Percentiles rank a stretch among this genome's conserved stretches.
Evolutionary conservation across 1,140 invertebrate genomes (phyloP).

Genomic region (Nebria ingens): DNA sequence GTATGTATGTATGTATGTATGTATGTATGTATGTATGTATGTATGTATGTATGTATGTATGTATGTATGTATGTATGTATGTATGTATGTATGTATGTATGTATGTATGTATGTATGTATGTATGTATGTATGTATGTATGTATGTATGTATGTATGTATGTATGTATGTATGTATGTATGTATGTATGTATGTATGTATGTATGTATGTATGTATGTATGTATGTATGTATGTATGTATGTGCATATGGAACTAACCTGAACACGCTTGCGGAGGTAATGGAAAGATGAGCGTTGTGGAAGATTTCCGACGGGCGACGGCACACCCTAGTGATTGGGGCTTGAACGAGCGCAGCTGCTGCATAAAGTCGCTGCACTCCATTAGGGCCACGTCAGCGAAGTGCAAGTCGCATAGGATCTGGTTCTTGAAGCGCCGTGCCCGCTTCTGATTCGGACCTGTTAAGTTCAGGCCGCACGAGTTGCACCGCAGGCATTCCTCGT

Average conservation of each 20-base stretch:
- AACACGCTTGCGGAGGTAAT: slow-evolving; percentile 84
- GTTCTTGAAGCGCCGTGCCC: slow-evolving; percentile 65
- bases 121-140: too few species aligned
- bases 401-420: slow-evolving; percentile 84
- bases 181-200: too few species aligned
- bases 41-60: too few species aligned
- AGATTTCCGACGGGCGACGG: slow-evolving; percentile 81
- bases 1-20: too few species aligned
- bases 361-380: slow-evolving; percentile 95
- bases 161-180: too few species aligned
- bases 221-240: too few species aligned
- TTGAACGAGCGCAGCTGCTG: slow-evolving; percentile 91
- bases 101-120: too few species aligned
- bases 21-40: too few species aligned
- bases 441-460: slow-evolving; percentile 79
- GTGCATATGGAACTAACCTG: slow-evolving; percentile 51
- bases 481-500: slow-evolving; percentile 91
- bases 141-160: too few species aligned
- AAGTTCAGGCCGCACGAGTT: slow-evolving; percentile 88
- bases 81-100: too few species aligned
- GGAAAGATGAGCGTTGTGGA: slow-evolving; percentile 91
- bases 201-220: too few species aligned
- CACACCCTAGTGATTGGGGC: slow-evolving; percentile 86
- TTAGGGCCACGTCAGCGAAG: slow-evolving; percentile 87
- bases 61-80: too few species aligned